Base-by-base conservation (phyloP, 2,113 vertebrate genomes). In the Sorex fumeus region DNA sequence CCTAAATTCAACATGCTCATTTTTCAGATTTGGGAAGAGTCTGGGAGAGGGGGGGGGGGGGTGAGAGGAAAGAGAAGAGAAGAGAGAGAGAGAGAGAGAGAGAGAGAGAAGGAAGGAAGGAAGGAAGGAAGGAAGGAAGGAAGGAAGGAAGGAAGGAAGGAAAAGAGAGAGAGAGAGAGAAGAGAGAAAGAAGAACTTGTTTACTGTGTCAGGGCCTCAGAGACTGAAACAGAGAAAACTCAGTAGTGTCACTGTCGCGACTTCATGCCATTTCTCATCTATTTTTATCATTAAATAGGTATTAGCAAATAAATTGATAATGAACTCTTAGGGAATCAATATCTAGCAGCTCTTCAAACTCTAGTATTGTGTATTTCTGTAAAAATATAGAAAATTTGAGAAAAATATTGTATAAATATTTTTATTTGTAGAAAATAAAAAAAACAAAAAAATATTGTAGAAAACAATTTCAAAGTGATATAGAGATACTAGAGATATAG, bases 401-500 rank as follows among this genome's bases (percentile, higher is more conserved):
- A 40, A 40, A 40, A 60, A 60, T 60, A 60, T 21, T 60, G 21
- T 21, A 60, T 3, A 40, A 40, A 40, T 40, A 40, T 40, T 40
- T 40, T 40, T 40, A 40, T 40, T 40, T 40, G 40, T 40, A 5
- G 3, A 60, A 60, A 60, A 60, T 60, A 18, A 60, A 60, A 60
- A 60, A 60, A 64, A 64, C 6, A 64, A 27, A 64, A 25, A 23
- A 83, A 69, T 71, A 45, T 40, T 27, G 64, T 9, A 91, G 64
- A 74, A 93, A 88, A 43, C 8, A 50, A 77, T 72, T 69, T 88
- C 53, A 72, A 91, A 43, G 34, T 76, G 45, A 11, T 11, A 47
- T 7, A 47, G 11, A 11, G 6, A 47, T 47, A 47, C 6, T 47
- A 47, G 11, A 47, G 11, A 11, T 47, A 47, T 11, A 47, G 45